phyloP scores from a whole-genome alignment of 1,140 invertebrate genomes.

The Drosophila tani region DNA sequence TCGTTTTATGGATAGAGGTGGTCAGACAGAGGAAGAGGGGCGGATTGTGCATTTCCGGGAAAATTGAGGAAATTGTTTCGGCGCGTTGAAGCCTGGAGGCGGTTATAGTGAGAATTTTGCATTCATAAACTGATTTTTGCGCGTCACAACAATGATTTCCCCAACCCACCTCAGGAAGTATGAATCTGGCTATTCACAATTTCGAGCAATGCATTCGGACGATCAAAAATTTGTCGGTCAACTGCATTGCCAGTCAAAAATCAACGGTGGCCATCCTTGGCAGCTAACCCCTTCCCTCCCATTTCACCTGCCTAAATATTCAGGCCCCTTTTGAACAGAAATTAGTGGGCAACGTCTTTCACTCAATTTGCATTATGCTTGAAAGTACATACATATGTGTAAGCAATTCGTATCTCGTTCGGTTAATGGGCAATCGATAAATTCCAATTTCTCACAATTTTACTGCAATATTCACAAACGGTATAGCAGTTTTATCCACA shows the following conservation, averaged over 20 bases:
- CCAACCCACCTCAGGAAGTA: constrained; percentile 6
- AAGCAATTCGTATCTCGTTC: constrained; percentile 52
- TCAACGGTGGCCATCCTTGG: constrained; percentile 6
- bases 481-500: constrained; percentile 80
- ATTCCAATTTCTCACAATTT: constrained; percentile 83
- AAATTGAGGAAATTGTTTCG: constrained; percentile 61
- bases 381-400: neutral
- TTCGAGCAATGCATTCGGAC: constrained; percentile 54
- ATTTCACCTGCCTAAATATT: neutral
- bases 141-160: constrained; percentile 30
- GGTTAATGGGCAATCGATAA: constrained; percentile 84
- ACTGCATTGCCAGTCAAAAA: constrained; percentile 41
- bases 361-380: constrained; percentile 32
- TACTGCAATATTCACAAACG: constrained; percentile 81
- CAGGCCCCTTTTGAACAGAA: constrained; percentile 24
- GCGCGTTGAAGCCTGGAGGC: constrained; percentile 54
- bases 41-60: constrained; percentile 23
- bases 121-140: constrained; percentile 79
- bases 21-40: neutral
- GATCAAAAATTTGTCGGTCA: constrained; percentile 64
- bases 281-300: constrained; percentile 7
- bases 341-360: constrained; percentile 38
- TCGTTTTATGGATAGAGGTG: constrained; percentile 30
- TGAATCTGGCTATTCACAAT: constrained; percentile 23
- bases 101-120: constrained; percentile 80